Percentiles rank a stretch among this genome's conserved stretches.
Conservation (phyloP, 2,888 invertebrate genomes). For the Zaprionus lineosus region DNA sequence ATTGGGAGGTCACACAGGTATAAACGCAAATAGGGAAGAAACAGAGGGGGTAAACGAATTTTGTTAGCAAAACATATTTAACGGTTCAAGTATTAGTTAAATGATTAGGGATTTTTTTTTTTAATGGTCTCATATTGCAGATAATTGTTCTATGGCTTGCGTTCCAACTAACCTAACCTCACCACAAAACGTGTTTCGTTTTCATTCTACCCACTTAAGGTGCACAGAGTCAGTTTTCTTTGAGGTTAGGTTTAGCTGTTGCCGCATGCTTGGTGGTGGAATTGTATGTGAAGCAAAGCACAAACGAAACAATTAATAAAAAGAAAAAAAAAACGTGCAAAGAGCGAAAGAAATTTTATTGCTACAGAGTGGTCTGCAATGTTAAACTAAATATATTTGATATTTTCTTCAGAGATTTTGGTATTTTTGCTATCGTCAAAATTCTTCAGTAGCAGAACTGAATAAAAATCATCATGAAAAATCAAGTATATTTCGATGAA, state of each 20-base stretch:
- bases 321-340: constrained; percentile 55
- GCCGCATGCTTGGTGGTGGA: constrained; percentile 62
- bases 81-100: constrained; percentile 33
- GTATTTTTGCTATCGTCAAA: constrained; percentile 82
- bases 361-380: background rate
- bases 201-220: constrained; percentile 24
- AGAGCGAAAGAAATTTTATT: constrained; percentile 29
- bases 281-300: constrained; percentile 40
- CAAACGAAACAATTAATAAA: constrained; percentile 42
- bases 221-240: constrained; percentile 13
- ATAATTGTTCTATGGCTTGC: constrained; percentile 28
- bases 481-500: constrained; percentile 41
- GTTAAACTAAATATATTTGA: constrained; percentile 24
- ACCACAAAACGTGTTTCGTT: constrained; percentile 65
- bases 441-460: constrained; percentile 83
- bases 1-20: constrained; percentile 43
- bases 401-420: constrained; percentile 79
- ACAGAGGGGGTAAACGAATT: constrained; percentile 69
- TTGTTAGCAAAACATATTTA: constrained; percentile 69
- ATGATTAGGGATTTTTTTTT: background rate
- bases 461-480: constrained; percentile 78
- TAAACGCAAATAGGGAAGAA: constrained; percentile 54
- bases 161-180: constrained; percentile 63
- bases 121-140: constrained; percentile 7
- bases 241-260: constrained; percentile 60